These are phyloP conservation scores for Chaetophractus vellerosus DNA, from an alignment of 2,797 vertebrate genomes.

Conservation along the genomic window DNA sequence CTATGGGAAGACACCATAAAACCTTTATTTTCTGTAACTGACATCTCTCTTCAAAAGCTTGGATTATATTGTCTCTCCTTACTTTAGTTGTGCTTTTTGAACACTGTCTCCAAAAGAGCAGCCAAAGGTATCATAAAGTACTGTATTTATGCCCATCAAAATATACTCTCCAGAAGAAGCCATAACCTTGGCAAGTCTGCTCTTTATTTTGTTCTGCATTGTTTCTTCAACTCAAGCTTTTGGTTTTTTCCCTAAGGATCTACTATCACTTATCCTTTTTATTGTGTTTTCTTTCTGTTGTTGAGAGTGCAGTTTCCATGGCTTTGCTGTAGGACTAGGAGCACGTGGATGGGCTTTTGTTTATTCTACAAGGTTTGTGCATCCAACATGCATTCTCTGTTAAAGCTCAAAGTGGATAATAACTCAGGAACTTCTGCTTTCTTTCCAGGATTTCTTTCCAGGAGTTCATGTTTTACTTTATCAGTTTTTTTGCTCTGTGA, in stretches of 20 bases:
- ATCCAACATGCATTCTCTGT: background rate
- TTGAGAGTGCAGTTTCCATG: slow-evolving; percentile 33
- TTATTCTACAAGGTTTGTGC: background rate
- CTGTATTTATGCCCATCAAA: slow-evolving; percentile 49
- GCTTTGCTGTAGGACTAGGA: background rate
- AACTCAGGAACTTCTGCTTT: background rate
- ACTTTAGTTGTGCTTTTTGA: slow-evolving; percentile 35
- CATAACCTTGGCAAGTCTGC: background rate
- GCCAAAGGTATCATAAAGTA: slow-evolving; percentile 60
- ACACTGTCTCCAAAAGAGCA: background rate
- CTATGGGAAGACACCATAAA: slow-evolving; percentile 56
- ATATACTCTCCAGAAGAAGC: slow-evolving; percentile 40
- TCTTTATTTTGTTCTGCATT: background rate
- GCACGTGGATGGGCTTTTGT: background rate
- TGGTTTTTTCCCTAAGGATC: background rate
- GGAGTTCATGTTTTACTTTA: background rate
- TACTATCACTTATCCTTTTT: background rate
- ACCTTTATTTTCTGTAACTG: slow-evolving; percentile 51
- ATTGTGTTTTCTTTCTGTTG: slow-evolving; percentile 9
- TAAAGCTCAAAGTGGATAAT: background rate
- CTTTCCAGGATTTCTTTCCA: background rate
- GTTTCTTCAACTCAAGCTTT: slow-evolving; percentile 45
- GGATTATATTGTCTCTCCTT: slow-evolving; percentile 53
- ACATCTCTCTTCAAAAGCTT: slow-evolving; percentile 67
- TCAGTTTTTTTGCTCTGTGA: background rate